Conservation (phyloP, 1,140 invertebrate genomes). For the Phenacoccus solenopsis region DNA sequence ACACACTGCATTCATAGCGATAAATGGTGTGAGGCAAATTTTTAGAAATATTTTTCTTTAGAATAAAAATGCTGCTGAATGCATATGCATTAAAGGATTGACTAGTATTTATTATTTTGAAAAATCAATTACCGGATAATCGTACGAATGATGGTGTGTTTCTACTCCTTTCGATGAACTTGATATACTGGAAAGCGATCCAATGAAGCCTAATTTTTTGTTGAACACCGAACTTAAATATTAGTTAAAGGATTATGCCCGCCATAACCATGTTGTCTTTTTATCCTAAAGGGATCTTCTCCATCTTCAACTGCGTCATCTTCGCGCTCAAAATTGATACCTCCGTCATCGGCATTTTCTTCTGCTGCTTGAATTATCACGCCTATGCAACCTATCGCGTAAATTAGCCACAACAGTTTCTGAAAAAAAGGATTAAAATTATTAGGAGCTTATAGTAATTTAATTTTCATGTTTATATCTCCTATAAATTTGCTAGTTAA, state of each 20-base stretch:
- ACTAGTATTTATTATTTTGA: too few species aligned
- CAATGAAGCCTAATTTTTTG: constrained; percentile 4
- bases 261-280: background rate
- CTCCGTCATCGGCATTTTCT: background rate
- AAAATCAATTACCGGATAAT: background rate
- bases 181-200: constrained; percentile 4
- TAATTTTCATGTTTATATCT: too few species aligned
- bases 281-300: background rate
- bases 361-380: background rate
- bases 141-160: constrained; percentile 5
- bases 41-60: too few species aligned
- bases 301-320: background rate
- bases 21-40: too few species aligned
- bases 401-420: background rate
- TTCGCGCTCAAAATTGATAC: background rate
- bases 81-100: too few species aligned
- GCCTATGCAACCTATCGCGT: background rate
- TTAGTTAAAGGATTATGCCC: background rate
- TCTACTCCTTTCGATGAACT: constrained; percentile 8
- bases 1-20: too few species aligned
- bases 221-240: background rate
- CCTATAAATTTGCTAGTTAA: too few species aligned
- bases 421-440: background rate
- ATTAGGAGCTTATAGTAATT: too few species aligned
- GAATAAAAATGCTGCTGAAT: too few species aligned